phyloP scores from a whole-genome alignment of 2,113 vertebrate species.

The Gracilinanus agilis region DNA sequence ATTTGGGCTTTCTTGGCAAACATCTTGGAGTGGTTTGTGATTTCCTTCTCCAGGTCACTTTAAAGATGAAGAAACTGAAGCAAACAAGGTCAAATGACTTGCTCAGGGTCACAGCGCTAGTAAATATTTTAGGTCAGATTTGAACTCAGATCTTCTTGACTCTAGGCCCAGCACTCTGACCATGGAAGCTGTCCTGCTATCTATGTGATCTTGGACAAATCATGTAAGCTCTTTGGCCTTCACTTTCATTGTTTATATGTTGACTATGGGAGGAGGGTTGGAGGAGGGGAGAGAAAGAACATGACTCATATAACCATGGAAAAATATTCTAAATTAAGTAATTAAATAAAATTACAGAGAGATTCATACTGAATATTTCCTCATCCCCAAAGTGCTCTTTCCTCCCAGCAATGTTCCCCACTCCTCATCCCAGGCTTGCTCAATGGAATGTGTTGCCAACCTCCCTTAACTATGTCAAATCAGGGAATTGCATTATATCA shows the following conservation, averaged over 20 bases:
- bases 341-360: too few relatives aligned
- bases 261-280: background rate
- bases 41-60: background rate
- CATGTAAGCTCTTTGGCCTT: background rate
- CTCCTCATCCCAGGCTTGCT: background rate
- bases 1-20: too few relatives aligned
- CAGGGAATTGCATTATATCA: background rate
- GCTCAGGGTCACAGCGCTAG: background rate
- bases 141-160: background rate
- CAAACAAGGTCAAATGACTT: background rate
- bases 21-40: too few relatives aligned
- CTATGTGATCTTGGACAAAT: background rate
- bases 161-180: too few relatives aligned
- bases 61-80: background rate
- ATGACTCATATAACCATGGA: too few relatives aligned
- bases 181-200: background rate
- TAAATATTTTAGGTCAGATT: background rate
- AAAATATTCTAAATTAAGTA: too few relatives aligned
- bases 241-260: background rate
- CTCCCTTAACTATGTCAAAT: background rate
- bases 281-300: too few relatives aligned
- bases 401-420: background rate
- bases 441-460: background rate
- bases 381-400: background rate
- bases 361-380: too few relatives aligned